Conservation (phyloP, 2,797 vertebrate species). For the Synaphobranchus kaupii region DNA sequence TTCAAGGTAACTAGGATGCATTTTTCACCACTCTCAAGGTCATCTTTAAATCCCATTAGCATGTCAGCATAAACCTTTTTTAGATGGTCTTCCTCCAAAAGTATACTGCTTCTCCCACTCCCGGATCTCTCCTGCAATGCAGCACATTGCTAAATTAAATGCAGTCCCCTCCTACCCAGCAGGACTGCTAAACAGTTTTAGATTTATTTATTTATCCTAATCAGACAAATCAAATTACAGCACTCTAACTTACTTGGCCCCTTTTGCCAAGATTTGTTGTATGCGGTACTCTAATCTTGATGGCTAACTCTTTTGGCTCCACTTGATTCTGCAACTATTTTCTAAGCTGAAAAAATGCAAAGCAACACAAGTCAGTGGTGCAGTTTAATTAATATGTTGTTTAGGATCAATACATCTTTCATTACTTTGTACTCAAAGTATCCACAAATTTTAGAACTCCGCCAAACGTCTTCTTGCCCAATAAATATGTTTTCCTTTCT, state of each 20-base stretch:
- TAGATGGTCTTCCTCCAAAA: slow-evolving; percentile 5
- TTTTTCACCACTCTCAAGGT: neutral
- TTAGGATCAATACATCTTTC: slow-evolving; percentile 3
- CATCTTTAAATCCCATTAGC: neutral
- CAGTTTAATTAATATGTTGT: slow-evolving; percentile 20
- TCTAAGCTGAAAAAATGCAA: neutral
- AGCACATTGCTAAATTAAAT: slow-evolving; percentile 24
- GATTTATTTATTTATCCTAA: slow-evolving; percentile 23
- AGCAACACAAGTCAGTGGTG: neutral
- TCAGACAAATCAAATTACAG: slow-evolving; percentile 20
- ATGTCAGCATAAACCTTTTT: slow-evolving; percentile 9
- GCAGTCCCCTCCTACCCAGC: neutral
- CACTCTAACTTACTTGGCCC: neutral
- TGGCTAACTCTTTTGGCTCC: neutral
- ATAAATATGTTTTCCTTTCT: neutral
- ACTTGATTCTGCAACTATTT: neutral
- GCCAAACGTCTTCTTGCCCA: neutral
- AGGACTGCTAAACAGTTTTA: slow-evolving; percentile 16
- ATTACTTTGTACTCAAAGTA: neutral
- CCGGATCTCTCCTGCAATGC: neutral
- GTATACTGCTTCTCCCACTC: neutral
- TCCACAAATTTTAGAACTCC: neutral
- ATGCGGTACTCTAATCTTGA: neutral
- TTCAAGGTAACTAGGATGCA: neutral
- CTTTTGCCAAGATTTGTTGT: slow-evolving; percentile 7